Percentiles rank a stretch among this genome's conserved stretches.
These are phyloP conservation scores for Isurus oxyrinchus DNA, from an alignment of 2,113 vertebrate genomes.

Conservation along the genomic window DNA sequence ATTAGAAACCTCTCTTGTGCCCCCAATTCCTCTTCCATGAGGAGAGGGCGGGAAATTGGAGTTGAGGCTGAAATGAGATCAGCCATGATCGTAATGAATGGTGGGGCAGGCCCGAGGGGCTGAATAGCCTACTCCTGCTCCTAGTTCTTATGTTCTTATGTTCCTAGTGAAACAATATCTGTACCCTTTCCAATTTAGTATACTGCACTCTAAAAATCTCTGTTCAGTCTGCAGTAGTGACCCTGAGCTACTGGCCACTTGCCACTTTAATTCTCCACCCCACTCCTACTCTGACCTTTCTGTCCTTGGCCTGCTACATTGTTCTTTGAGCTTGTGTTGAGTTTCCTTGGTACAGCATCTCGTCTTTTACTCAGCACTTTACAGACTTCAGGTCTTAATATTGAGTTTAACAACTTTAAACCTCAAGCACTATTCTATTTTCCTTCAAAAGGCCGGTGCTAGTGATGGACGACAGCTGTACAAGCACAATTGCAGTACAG, in stretches of 20 bases:
- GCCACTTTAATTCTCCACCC: not conserved
- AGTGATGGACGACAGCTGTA: not conserved
- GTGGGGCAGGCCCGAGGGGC: too few species aligned
- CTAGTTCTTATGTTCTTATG: too few species aligned
- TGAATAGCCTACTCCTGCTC: too few species aligned
- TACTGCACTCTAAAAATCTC: not conserved
- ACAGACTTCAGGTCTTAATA: not conserved
- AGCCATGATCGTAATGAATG: too few species aligned
- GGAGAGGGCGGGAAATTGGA: too few species aligned
- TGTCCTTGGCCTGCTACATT: not conserved
- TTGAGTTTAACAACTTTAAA: not conserved
- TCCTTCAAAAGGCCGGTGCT: not conserved
- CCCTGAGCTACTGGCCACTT: not conserved
- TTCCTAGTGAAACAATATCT: too few species aligned
- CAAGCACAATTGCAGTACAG: not conserved
- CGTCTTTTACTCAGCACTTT: not conserved
- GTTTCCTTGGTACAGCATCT: not conserved
- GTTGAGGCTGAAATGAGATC: too few species aligned
- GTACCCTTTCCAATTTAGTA: not conserved
- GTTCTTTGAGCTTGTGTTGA: not conserved
- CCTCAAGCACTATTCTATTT: not conserved
- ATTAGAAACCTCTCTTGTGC: not conserved
- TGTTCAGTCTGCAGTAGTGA: not conserved
- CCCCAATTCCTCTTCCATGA: not conserved
- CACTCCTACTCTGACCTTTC: not conserved